A percentile compares a stretch with the other conserved stretches of the same genome.
Conservation (phyloP, 2,797 vertebrate species). For the Erpetoichthys calabaricus region DNA sequence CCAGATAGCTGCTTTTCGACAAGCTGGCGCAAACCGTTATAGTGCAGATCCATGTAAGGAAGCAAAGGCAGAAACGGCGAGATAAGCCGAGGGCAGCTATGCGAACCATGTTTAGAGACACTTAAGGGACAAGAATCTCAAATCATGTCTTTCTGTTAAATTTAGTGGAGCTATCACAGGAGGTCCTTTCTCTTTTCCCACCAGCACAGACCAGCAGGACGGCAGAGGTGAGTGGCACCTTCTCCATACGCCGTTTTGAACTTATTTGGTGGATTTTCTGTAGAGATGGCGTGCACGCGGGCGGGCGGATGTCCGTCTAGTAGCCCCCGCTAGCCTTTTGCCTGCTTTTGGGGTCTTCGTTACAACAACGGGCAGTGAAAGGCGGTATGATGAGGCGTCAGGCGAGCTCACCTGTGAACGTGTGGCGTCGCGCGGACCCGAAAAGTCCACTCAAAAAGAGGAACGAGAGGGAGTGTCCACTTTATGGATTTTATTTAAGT, state of each 20-base stretch:
- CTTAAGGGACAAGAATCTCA: slow-evolving; percentile 56
- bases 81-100: slow-evolving; percentile 76
- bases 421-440: neutral
- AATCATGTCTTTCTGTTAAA: slow-evolving; percentile 70
- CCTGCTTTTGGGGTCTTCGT: neutral
- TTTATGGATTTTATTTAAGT: too few relatives aligned
- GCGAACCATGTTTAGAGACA: slow-evolving; percentile 79
- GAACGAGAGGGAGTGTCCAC: too few relatives aligned
- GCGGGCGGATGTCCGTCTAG: slow-evolving; percentile 3
- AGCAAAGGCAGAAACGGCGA: slow-evolving; percentile 60
- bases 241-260: neutral
- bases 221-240: slow-evolving; percentile 48
- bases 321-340: slow-evolving; percentile 6
- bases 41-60: slow-evolving; percentile 90
- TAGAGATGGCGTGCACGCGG: slow-evolving; percentile 8
- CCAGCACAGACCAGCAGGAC: slow-evolving; percentile 31
- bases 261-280: slow-evolving; percentile 11
- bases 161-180: slow-evolving; percentile 52
- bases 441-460: too few relatives aligned
- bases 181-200: slow-evolving; percentile 36
- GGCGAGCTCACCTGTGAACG: slow-evolving; percentile 3
- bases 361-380: slow-evolving; percentile 9
- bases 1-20: slow-evolving; percentile 66
- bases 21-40: slow-evolving; percentile 58
- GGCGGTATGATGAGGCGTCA: slow-evolving; percentile 3